Base-by-base conservation (phyloP, 92 coral and sea anemone species). In the Scolanthus callimorphus region DNA sequence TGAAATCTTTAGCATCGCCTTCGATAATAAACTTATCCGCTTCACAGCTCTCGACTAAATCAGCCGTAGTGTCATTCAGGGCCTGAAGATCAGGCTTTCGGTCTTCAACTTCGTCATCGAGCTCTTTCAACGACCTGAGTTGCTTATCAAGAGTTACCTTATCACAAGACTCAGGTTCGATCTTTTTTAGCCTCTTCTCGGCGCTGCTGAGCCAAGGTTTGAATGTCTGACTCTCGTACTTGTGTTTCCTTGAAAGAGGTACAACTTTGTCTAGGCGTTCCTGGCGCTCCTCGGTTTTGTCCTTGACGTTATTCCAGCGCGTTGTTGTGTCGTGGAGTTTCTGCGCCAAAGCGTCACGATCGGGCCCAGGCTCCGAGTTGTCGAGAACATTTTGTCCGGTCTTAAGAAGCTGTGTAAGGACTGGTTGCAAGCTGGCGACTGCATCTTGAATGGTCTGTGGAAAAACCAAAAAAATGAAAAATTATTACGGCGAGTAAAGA, bases 301-400 rank as follows among this genome's bases (percentile, higher is more conserved):
- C 88, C 38, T 77, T 90, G 51, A 86, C 85, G 31, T 59, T 67
- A 15, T 88, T 59, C 97, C 88, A 88, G 19, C 98, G 70, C 37
- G 92, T 72, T 37, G 81, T 92, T 3, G 90, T 77, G 76, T 88
- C 98, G 39, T 77, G 85, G 20, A 92, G 80, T 58, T 79, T 92
- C 50, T 77, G 89, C 56, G 84, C 94, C 51, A 89, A 64, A 8
- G 80, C 83, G 17, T 92, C 98, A 44, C 86, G 71, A 68, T 92
- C 98, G 56, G 98, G 96, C 4, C 98, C 98, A 57, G 92, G 96
- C 64, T 92, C 98, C 24, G 96, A 81, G 28, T 86, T 86, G 20
- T 88, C 94, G 48, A 88, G 77, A 19, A 92, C 62, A 43, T 67
- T 83, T 31, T 43, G 74, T 41, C 96, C 98, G 31, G 85, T 86